phyloP scores from a whole-genome alignment of 2,113 vertebrate genomes.

The Spea multiplicata region DNA sequence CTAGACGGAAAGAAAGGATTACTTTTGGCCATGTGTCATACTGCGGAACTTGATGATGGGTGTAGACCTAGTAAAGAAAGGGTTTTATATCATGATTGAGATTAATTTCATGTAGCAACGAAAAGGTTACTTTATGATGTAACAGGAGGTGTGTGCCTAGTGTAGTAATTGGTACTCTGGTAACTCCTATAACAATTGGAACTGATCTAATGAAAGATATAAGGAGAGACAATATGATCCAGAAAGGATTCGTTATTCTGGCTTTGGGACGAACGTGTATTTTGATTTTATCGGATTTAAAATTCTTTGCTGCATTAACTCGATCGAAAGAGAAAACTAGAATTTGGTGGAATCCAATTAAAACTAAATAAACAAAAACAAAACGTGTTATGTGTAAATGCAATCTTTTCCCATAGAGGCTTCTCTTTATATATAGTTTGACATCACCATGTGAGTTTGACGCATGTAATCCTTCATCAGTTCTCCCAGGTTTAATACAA shows the following conservation, averaged over 20 bases:
- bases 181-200: neutral
- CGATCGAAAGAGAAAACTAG: no score
- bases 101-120: no score
- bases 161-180: no score
- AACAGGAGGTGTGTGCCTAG: neutral
- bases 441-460: neutral
- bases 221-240: neutral
- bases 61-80: no score
- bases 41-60: no score
- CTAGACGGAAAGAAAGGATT: no score
- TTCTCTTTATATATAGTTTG: neutral
- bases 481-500: neutral
- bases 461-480: conserved; percentile 4
- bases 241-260: neutral
- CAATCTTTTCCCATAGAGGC: neutral
- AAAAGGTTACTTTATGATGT: neutral
- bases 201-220: neutral
- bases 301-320: neutral
- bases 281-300: neutral
- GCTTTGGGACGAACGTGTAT: neutral
- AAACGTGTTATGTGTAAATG: neutral
- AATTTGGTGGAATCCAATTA: no score
- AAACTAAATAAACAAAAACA: no score
- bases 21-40: no score
- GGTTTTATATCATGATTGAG: no score